Evolutionary conservation across 1,140 invertebrate species (phyloP).

Genomic region (Myzus persicae): DNA sequence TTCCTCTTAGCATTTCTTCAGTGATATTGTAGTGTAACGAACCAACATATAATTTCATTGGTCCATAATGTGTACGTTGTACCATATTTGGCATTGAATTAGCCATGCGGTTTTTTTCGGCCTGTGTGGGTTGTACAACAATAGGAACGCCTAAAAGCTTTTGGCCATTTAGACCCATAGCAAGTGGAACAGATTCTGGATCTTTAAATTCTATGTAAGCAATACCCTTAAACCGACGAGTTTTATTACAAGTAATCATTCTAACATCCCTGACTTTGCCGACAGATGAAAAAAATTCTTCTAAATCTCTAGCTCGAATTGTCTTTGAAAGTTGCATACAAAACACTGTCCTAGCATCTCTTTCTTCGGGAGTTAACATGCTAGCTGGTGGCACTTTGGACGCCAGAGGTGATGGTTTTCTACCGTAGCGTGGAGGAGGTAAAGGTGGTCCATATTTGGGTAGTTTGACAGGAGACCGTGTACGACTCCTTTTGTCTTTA

Average conservation of each 20-base stretch:
- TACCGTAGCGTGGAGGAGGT: slow-evolving; percentile 65
- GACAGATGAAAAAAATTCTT: slow-evolving; percentile 99
- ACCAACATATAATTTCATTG: slow-evolving; percentile 96
- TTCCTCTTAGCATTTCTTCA: slow-evolving; percentile 97
- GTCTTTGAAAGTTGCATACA: slow-evolving; percentile 96
- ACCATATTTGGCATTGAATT: slow-evolving; percentile 83
- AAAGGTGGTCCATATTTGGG: slow-evolving; percentile 60
- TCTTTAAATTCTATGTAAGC: slow-evolving; percentile 99
- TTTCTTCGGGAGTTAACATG: slow-evolving; percentile 95
- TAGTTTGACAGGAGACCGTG: slow-evolving; percentile 58
- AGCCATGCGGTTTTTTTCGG: slow-evolving; percentile 96
- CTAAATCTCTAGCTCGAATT: slow-evolving; percentile 93
- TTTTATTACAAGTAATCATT: slow-evolving; percentile 99
- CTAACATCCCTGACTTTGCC: slow-evolving; percentile 97
- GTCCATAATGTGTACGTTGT: slow-evolving; percentile 83
- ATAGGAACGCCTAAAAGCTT: slow-evolving; percentile 97
- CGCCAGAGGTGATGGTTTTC: slow-evolving; percentile 65
- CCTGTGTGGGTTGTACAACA: slow-evolving; percentile 97
- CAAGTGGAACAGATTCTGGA: slow-evolving; percentile 95
- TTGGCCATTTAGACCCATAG: slow-evolving; percentile 95
- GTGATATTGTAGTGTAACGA: slow-evolving; percentile 99
- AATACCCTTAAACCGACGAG: slow-evolving; percentile 97
- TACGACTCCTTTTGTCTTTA: slow-evolving; percentile 58
- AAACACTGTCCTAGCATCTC: slow-evolving; percentile 97
- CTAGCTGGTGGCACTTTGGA: slow-evolving; percentile 67